Base-by-base conservation (phyloP, 2,888 invertebrate genomes). In the Teleiodes luculella region DNA sequence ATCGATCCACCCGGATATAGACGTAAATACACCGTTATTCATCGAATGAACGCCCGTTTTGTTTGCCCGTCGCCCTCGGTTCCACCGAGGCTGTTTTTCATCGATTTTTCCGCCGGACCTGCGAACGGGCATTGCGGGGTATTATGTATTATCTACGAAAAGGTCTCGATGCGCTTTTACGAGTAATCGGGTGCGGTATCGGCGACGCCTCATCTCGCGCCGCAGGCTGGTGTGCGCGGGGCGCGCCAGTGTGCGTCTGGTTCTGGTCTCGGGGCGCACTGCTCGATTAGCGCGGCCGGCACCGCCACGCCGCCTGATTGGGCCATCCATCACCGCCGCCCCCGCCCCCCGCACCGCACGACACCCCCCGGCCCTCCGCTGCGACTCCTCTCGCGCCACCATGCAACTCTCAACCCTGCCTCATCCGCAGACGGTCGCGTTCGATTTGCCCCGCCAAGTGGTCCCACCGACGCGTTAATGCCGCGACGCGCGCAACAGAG, bases 321-420 rank as follows among this genome's bases (percentile, higher is more conserved):
- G 90, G 88, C 91, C 90, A 91, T 91, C 91, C 90, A 90, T 90
- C 90, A 88, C 77, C 76, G 75, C 76, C 68, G 68, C 73, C 67
- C 71, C 63, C 76, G 70, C 78, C 86, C 82, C 82, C 67, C 80
- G 77, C 77, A 71, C 74, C 70, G 68, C 71, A 65, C 66, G 69
- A 70, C 66, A 67, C 65, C 68, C 65, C 60, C 54, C 65, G 59
- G 55, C 61, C 55, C 57, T 56, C 57, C 56, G 58, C 57, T 52
- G 59, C 74, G 56, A 16, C 55, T 52, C 57, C 53, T 62, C 57
- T 54, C 54, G 35, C 51, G 55, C 45, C 24, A 50, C 10, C 51
- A 41, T 31, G 50, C 57, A 55, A 76, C 70, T 69, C 61, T 68
- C 74, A 61, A 74, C 78, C 74, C 65, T 77, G 60, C 48, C 41